Evolutionary conservation across 1,140 invertebrate species (phyloP), one percentile per base, ranked within the genome.

Genomic region (Trichonephila clavata): DNA sequence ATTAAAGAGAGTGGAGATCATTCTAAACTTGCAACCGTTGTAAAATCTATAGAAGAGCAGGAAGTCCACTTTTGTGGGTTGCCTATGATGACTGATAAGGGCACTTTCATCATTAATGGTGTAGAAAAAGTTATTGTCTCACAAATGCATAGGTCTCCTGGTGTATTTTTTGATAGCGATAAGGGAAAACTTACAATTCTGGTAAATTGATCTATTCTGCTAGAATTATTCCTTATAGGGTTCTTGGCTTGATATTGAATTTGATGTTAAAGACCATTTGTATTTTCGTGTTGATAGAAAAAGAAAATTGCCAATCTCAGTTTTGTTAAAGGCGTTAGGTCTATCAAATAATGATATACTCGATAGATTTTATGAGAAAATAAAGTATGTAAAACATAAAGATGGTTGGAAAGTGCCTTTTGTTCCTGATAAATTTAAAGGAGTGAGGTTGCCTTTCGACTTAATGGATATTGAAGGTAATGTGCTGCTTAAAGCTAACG

Each of bases 61-160:
- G 27, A 24, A 13, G 68, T 77, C n/a, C 21, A 27, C 68, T 18
- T 77, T 13, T 13, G 68, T 32, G 68, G 21, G 10, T n/a, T 77
- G 8, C 68, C 68, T 24, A 13, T 77, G 10, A 77, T 77, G 68
- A 77, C 68, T 21, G 68, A 77, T 24, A 77, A 77, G 20, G 68
- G 68, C n/a, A 77, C 68, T 13, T 77, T 77, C n/a, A 24, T 77
- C n/a, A 77, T 77, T 32, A 77, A 77, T 32, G 68, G 68, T 13
- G 21, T 21, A 24, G 68, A 77, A 21, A 13, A 21, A 10, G 68
- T 77, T 32, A 32, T 77, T 32, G 68, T 77, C 8, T 77, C 68
- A 24, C 68, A 77, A 32, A 13, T 77, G 10, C n/a, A 27, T 10
- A 13, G 68, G 8, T n/a, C 20, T 24, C 68, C 68, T 14, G 68